Conservation (phyloP, 2,888 invertebrate genomes). For the Mystacides longicornis region DNA sequence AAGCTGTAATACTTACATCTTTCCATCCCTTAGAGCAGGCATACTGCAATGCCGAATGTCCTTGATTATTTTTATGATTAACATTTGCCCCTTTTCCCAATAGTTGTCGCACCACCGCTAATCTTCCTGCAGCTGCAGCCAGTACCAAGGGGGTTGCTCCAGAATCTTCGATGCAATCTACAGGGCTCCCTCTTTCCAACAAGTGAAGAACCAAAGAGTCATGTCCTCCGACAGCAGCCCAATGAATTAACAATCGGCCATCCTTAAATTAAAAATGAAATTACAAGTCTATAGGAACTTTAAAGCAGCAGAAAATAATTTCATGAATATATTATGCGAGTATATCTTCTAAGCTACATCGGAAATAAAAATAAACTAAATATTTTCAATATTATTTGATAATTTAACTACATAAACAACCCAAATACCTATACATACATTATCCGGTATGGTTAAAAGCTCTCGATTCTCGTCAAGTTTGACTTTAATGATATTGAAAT, state of each 20-base stretch:
- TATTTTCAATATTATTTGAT: no score
- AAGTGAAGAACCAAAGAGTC: conserved; percentile 63
- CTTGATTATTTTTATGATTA: conserved; percentile 62
- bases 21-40: conserved; percentile 77
- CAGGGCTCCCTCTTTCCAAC: conserved; percentile 55
- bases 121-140: conserved; percentile 70
- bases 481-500: conserved; percentile 57
- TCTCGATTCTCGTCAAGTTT: conserved; percentile 49
- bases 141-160: conserved; percentile 72
- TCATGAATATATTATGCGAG: no score
- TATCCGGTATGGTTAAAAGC: conserved; percentile 15
- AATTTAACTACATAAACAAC: no score
- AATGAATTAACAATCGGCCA: conserved; percentile 65
- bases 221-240: conserved; percentile 75
- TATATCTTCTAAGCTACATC: no score
- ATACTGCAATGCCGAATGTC: conserved; percentile 78
- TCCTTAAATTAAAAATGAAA: conserved; percentile 42
- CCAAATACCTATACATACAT: conserved; percentile 18
- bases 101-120: conserved; percentile 58
- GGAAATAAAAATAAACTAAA: no score
- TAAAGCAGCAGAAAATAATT: no score
- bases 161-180: conserved; percentile 68
- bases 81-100: conserved; percentile 63
- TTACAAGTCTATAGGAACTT: no score
- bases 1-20: conserved; percentile 54